These are phyloP conservation scores for Drosophila birchii DNA, from an alignment of 2,888 invertebrate genomes.

Conservation along the genomic window DNA sequence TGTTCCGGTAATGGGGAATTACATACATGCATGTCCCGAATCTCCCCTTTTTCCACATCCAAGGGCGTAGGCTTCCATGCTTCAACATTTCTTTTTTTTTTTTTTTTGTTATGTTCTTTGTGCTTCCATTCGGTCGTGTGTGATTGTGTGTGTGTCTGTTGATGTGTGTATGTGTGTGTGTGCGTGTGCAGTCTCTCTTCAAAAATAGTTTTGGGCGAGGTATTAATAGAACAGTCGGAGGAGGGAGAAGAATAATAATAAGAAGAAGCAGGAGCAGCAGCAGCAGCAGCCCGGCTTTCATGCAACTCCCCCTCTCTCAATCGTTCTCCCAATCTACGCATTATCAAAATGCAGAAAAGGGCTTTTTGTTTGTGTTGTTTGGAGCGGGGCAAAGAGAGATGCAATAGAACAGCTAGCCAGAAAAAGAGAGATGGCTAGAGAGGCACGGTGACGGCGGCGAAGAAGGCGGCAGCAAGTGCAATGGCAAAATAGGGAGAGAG, in stretches of 20 bases:
- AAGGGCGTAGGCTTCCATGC: constrained; percentile 39
- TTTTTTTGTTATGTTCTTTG: constrained; percentile 37
- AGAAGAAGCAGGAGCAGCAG: constrained; percentile 32
- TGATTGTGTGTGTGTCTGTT: constrained; percentile 17
- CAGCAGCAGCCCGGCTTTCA: constrained; percentile 67
- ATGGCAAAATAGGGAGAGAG: constrained; percentile 21
- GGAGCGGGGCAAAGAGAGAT: constrained; percentile 14
- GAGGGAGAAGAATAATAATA: constrained; percentile 16
- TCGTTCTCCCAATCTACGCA: constrained; percentile 56
- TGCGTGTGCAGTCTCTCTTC: constrained; percentile 45
- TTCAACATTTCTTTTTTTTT: constrained; percentile 27
- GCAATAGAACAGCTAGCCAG: constrained; percentile 45
- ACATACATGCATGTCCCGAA: not conserved
- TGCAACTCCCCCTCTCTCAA: constrained; percentile 20
- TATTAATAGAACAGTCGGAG: constrained; percentile 63
- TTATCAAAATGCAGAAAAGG: constrained; percentile 65
- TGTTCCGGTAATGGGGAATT: constrained; percentile 34
- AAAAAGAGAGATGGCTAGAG: constrained; percentile 33
- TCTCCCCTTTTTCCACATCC: constrained; percentile 13
- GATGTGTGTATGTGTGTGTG: constrained; percentile 29
- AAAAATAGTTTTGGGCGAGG: constrained; percentile 74
- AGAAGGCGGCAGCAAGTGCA: constrained; percentile 32
- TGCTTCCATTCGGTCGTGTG: constrained; percentile 25
- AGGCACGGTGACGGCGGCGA: constrained; percentile 9
- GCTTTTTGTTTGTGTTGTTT: constrained; percentile 42